Base-by-base conservation (phyloP, 2,797 vertebrate genomes). In the Sebastes iracundus region DNA sequence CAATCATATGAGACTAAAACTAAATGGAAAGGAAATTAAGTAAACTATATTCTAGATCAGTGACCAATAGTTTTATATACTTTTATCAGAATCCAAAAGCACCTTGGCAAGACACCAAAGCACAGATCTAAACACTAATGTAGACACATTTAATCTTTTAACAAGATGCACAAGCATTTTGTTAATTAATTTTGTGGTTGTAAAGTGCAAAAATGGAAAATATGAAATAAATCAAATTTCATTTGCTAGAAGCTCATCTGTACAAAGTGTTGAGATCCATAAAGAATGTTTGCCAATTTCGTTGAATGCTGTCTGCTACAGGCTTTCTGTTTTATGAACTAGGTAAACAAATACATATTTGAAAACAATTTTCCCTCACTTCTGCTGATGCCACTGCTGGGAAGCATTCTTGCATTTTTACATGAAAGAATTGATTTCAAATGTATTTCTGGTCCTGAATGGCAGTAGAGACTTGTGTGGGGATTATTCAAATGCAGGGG, bases 161-260 rank as follows among this genome's bases (percentile, higher is more conserved):
- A 87, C 78, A 84, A 87, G 71, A 81, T 70, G 81, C 69, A 72
- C 27, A 72, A 23, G 72, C 80, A 79, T 85, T 87, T 75, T 65
- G 80, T 75, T 87, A 88, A 89, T 92, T 86, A 88, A 89, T 76
- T 83, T 72, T 76, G 66, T 58, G 56, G 35, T 67, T 87, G 80
- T 71, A 76, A 84, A 90, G 33, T 75, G 66, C 53, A 78, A 82
- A 84, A 90, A 30, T 75, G 66, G 49, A 78, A 82, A 78, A 85
- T 55, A 90, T 82, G 53, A 81, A 80, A 85, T 74, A 78, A 90
- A 84, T 88, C 28, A 64, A 77, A 79, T 75, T 46, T 22, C 53
- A 58, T 70, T 23, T 64, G 56, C 77, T 46, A 7, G 32, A 76
- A 66, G 72, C 68, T 71, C 38, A 71, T 67, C 30, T 70, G 42